Conservation (phyloP, 2,797 vertebrate genomes). For the Coracias cyanogaster region DNA sequence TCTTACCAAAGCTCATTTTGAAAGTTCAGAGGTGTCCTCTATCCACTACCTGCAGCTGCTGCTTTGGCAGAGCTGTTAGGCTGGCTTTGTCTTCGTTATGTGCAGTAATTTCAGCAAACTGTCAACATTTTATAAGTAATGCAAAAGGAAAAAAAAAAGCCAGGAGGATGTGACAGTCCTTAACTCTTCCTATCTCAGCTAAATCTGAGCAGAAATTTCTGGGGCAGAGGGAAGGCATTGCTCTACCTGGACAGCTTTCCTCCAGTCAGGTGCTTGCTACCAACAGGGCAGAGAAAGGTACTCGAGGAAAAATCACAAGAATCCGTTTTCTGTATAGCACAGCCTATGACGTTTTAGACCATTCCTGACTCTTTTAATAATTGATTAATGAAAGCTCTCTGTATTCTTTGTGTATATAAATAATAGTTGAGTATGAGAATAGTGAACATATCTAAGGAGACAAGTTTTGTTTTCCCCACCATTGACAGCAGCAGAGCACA, state of each 20-base stretch:
- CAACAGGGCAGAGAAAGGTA: neutral
- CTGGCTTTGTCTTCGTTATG: constrained; percentile 24
- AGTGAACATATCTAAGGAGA: neutral
- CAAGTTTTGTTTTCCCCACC: neutral
- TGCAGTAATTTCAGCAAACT: constrained; percentile 5
- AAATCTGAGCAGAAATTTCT: neutral
- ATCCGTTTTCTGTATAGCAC: neutral
- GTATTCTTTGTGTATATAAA: neutral
- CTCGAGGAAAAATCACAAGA: neutral
- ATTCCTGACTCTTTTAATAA: neutral
- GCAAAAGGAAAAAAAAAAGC: neutral
- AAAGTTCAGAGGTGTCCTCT: constrained; percentile 10
- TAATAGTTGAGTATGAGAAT: neutral
- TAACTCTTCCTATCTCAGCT: neutral
- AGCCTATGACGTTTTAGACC: neutral
- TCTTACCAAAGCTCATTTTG: neutral
- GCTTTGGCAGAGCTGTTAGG: constrained; percentile 7
- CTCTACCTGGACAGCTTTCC: neutral
- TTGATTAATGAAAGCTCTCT: neutral
- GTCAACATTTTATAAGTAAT: neutral
- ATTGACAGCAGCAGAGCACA: neutral
- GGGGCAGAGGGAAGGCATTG: neutral
- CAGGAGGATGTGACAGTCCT: neutral
- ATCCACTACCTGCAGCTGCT: constrained; percentile 45
- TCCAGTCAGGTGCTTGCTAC: neutral